Base-by-base conservation (phyloP, 2,888 invertebrate genomes). In the Protonemura montana region DNA sequence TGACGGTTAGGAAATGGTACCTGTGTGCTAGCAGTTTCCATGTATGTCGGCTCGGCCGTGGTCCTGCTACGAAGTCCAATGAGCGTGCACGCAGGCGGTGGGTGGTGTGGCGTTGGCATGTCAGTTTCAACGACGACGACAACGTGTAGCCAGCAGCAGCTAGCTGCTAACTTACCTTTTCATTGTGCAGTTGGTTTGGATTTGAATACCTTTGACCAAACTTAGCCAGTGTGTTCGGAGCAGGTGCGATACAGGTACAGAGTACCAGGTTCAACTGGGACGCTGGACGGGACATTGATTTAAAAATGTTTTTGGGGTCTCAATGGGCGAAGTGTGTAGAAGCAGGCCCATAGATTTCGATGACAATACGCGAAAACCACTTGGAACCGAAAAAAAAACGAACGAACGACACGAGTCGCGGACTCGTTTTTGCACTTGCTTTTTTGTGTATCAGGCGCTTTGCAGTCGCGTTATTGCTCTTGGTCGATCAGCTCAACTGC, bases 171-270 rank as follows among this genome's bases (percentile, higher is more conserved):
- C 59, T 13, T 21, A 59, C 59, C 21, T 21, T 59, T 59, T 21
- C 59, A 59, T 3, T 59, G 59, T 59, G 59, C 3, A 59, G 59
- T 59, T 59, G 59, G 82, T 82, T 82, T 82, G 82, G 82, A 82
- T 41, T 30, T 41, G 26, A 41, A 35, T n/a, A 35, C 25, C 82
- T 41, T 82, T 41, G 82, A 82, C 82, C 82, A 82, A 82, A 82
- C 82, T 82, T 30, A 6, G 82, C n/a, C 27, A 25, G 82, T 82
- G 59, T 1, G 13, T 13, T 59, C 59, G 59, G 59, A 21, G 59
- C 59, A 59, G 21, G 21, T 59, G 59, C 59, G 21, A 59, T 59
- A 59, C 59, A 59, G 59, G 59, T 59, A 59, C 59, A 59, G 59
- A 59, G 2, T 59, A 21, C 13, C n/a, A 35, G 59, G 59, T 59